A percentile compares a stretch with the other conserved stretches of the same genome.
Conservation (phyloP, 2,888 invertebrate species). For the Notodonta ziczac region DNA sequence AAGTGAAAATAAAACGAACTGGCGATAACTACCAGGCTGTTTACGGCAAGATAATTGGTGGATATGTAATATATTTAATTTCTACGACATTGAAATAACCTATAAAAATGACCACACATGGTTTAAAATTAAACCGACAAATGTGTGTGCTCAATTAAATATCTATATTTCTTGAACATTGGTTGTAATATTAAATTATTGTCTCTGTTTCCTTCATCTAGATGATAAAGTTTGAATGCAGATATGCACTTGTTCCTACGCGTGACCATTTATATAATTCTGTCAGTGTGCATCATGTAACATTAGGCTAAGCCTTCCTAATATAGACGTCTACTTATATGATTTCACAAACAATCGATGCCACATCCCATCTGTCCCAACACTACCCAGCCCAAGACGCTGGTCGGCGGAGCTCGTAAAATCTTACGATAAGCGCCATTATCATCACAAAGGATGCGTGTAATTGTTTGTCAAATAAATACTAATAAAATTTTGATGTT, state of each 20-base stretch:
- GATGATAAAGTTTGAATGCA: too few species aligned
- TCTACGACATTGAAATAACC: not conserved
- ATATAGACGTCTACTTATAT: too few species aligned
- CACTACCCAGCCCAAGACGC: constrained; percentile 48
- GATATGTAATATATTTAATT: not conserved
- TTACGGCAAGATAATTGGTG: not conserved
- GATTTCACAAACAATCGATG: too few species aligned
- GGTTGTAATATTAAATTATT: too few species aligned
- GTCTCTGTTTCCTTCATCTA: too few species aligned
- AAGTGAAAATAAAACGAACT: not conserved
- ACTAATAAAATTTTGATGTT: constrained; percentile 81
- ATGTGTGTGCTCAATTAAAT: not conserved
- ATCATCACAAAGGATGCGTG: constrained; percentile 82
- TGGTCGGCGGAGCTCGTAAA: constrained; percentile 68
- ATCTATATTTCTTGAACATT: too few species aligned
- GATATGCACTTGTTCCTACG: too few species aligned
- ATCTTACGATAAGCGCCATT: constrained; percentile 79
- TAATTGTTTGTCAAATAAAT: constrained; percentile 85
- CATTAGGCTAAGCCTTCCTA: too few species aligned
- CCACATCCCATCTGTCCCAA: constrained; percentile 29
- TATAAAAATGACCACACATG: not conserved
- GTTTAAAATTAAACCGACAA: not conserved
- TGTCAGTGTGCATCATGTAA: too few species aligned
- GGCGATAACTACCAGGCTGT: not conserved
- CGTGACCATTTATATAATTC: too few species aligned